Evolutionary conservation across 2,797 vertebrate genomes (phyloP), one percentile per base, ranked within the genome.

Genomic region (Pogoniulus pusillus): DNA sequence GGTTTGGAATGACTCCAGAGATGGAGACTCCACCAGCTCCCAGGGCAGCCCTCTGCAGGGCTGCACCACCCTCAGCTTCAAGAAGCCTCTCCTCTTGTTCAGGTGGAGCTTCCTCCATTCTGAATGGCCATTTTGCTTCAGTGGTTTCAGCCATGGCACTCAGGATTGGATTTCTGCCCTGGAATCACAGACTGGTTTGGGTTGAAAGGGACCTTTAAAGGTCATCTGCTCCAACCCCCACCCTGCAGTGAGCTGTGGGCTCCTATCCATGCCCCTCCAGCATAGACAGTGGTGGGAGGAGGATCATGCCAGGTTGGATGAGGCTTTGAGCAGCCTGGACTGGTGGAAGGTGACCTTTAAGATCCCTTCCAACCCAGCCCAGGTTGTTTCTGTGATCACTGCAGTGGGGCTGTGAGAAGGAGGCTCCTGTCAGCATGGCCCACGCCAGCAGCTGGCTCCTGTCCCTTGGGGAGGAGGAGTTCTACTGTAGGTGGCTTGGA

Each of bases 381-480:
- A 17, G n/a, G 34, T 47, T 49, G 64, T 9, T 34, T 34, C 16
- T 34, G 12, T 26, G 64, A 26, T 11, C 9, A 8, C 4, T 51
- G 41, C 9, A n/a, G 26, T 1, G 7, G 35, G 51, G 24, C 24
- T 34, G 4, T 54, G n/a, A 39, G 69, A 16, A 68, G 12, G 20
- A 60, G 45, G 19, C 5, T 47, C 0, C 1, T 16, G 39, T 53
- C 13, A 16, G 41, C 1, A 0, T 30, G 60, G 26, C 6, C 43
- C 8, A 10, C 0, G 1, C 22, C 1, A 1, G 23, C 49, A 59
- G 3, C 6, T 9, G 62, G 20, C 15, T 37, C 1, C 0, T 59
- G 58, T 55, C 35, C 29, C 34, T 20, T 12, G 34, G 77, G 57
- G 29, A 20, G 57, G 29, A 20, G 0, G 1, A 37, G 30, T 6